Evolutionary conservation across 2,797 vertebrate genomes (phyloP), one percentile per base, ranked within the genome.

Genomic region (Mus minutoides): DNA sequence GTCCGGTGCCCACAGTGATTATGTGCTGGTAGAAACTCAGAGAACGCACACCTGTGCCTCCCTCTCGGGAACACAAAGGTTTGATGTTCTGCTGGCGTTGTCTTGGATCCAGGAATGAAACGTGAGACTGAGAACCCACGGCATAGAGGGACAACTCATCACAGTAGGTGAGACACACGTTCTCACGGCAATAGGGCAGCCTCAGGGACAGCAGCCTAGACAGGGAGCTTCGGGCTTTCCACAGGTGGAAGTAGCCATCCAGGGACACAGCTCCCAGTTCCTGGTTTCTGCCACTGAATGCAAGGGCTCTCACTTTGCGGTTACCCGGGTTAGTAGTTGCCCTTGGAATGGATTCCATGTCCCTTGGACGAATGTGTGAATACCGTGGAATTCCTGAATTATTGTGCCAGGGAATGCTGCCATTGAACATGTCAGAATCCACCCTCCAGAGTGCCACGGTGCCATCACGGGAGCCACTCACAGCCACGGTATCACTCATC

Each of bases 21-120:
- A 99, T 99, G 98, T 99, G 99, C 97, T 99, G 99, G 0, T 99
- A 99, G 98, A 99, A 99, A 98, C 99, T 99, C 97, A 99, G 99
- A 0, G 99, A 99, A 1, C 99, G 99, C 97, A 99, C 99, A 0
- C 76, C 99, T 97, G 99, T 99, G 98, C 99, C 99, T 87, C 99
- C 98, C 73, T 99, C 99, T 96, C 98, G 98, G 95, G 99, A 99
- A 97, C 99, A 99, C 94, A 99, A 99, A 0, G 99, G 99, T 95
- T 99, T 99, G 67, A 99, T 99, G 3, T 97, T 99, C 94, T 99
- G 98, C 37, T 99, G 98, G 8, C 99, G 98, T 99, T 0, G 99
- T 99, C 29, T 98, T 98, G 99, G 97, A 99, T 99, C 71, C 99
- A 99, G 99, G 97, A 96, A 93, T 37, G 97, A 88, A 8, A 62